These are phyloP conservation scores for Hybos culiciformis DNA, from an alignment of 2,888 invertebrate species.

Conservation along the genomic window DNA sequence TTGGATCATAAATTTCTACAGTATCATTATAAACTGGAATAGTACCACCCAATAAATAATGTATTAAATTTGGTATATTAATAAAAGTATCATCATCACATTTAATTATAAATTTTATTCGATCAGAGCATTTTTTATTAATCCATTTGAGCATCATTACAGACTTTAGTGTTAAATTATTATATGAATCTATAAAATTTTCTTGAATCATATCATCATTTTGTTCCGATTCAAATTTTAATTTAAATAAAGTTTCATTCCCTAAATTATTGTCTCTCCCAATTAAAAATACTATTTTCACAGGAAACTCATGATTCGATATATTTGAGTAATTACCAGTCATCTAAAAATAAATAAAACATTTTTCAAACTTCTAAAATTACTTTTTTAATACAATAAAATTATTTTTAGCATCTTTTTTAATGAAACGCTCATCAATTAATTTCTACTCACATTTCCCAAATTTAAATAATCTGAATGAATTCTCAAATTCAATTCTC, in stretches of 20 bases:
- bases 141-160: slow-evolving; percentile 76
- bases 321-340: neutral
- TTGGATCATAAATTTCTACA: slow-evolving; percentile 25
- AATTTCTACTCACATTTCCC: neutral
- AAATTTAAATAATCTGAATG: slow-evolving; percentile 24
- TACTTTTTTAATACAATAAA: too few species aligned
- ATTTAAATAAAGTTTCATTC: slow-evolving; percentile 45
- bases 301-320: slow-evolving; percentile 16
- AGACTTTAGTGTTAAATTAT: slow-evolving; percentile 75
- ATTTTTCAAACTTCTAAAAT: too few species aligned
- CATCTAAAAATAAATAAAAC: neutral
- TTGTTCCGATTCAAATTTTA: slow-evolving; percentile 50
- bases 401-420: neutral
- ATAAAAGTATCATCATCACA: slow-evolving; percentile 80
- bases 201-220: slow-evolving; percentile 73
- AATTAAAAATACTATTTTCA: slow-evolving; percentile 29
- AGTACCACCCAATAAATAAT: slow-evolving; percentile 36
- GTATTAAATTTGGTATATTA: slow-evolving; percentile 54
- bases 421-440: neutral
- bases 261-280: slow-evolving; percentile 23
- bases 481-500: slow-evolving; percentile 19
- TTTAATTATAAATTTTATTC: slow-evolving; percentile 60
- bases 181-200: slow-evolving; percentile 68
- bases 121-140: slow-evolving; percentile 45
- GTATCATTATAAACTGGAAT: slow-evolving; percentile 34